phyloP scores from a whole-genome alignment of 2,113 vertebrate genomes.

The Nymphicus hollandicus region DNA sequence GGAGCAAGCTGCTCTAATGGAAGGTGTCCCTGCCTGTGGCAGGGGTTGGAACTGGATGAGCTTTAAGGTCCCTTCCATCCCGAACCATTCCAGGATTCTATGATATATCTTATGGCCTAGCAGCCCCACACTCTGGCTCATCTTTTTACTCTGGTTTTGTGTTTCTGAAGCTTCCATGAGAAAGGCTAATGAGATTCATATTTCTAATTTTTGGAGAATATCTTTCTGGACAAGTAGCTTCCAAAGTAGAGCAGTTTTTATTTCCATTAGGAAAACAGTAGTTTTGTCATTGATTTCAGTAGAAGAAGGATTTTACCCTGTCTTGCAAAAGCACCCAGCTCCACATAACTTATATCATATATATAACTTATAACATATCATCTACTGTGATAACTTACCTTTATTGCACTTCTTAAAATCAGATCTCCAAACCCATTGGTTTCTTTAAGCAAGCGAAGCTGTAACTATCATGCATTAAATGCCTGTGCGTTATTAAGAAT shows the following conservation, averaged over 20 bases:
- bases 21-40: neutral
- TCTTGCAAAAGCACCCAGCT: neutral
- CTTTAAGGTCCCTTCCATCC: neutral
- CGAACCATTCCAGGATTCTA: neutral
- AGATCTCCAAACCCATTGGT: neutral
- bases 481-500: constrained; percentile 58
- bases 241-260: neutral
- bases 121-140: neutral
- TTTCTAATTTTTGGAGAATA: neutral
- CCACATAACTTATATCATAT: neutral
- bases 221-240: neutral
- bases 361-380: too few species aligned
- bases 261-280: neutral
- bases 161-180: neutral
- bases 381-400: neutral
- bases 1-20: too few species aligned
- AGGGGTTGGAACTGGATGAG: neutral
- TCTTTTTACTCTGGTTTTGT: neutral
- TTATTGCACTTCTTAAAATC: constrained; percentile 15
- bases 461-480: neutral
- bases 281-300: neutral
- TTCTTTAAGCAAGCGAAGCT: constrained; percentile 33
- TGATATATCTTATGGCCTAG: neutral
- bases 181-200: neutral
- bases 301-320: neutral